Evolutionary conservation across 2,113 vertebrate species (phyloP), one percentile per base, ranked within the genome.

Genomic region (Semicossyphus pulcher): DNA sequence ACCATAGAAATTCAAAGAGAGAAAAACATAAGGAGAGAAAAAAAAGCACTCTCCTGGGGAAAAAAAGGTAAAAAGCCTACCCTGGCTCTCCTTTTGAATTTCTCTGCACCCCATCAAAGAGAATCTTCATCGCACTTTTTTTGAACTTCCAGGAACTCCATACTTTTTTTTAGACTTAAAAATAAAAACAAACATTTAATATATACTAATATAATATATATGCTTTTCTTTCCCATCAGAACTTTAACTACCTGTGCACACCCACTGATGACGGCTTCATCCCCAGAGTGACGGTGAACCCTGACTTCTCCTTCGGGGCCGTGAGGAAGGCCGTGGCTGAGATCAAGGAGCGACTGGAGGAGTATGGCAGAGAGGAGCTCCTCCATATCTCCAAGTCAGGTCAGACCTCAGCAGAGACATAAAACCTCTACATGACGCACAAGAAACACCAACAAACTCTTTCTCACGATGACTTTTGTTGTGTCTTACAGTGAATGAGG

Each of bases 161-260:
- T n/a, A n/a, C n/a, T n/a, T n/a, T n/a, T n/a, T n/a, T n/a, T n/a
- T n/a, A n/a, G n/a, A n/a, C n/a, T n/a, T n/a, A n/a, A n/a, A n/a
- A n/a, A n/a, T n/a, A n/a, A n/a, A n/a, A n/a, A n/a, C n/a, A n/a
- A n/a, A n/a, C n/a, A n/a, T n/a, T n/a, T n/a, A n/a, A n/a, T n/a
- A n/a, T n/a, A n/a, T n/a, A n/a, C n/a, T n/a, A n/a, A n/a, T n/a
- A n/a, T n/a, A n/a, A n/a, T n/a, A n/a, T n/a, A n/a, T n/a, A n/a
- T n/a, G n/a, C n/a, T n/a, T n/a, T n/a, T n/a, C n/a, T 47, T 72
- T 16, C 28, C 62, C 26, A 29, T 42, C 80, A 94, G 94, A 95
- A 95, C 81, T 95, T 95, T 79, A 93, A 95, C 84, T 95, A 94
- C 89, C 92, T 95, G 21, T 94, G 93, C 83, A 94, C 93, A 44